Conservation (phyloP, 2,797 vertebrate species). For the Sylvia borin region DNA sequence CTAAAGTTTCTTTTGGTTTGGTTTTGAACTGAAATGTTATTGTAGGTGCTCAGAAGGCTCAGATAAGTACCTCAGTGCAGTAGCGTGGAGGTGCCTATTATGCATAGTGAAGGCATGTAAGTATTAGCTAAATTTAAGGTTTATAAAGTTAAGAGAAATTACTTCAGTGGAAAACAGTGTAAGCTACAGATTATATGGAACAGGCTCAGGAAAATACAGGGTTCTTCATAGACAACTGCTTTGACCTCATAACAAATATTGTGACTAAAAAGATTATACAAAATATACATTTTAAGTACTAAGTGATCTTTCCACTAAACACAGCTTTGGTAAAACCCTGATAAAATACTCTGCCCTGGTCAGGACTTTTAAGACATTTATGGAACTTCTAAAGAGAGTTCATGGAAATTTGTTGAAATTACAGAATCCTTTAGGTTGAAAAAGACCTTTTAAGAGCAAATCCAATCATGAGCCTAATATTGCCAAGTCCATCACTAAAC, state of each 20-base stretch:
- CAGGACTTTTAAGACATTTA: background rate
- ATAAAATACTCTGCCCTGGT: background rate
- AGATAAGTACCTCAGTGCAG: background rate
- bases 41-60: background rate
- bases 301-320: background rate
- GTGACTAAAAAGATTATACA: background rate
- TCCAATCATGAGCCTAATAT: background rate
- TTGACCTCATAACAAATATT: background rate
- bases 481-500: background rate
- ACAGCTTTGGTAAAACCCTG: background rate
- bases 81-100: background rate
- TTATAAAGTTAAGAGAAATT: background rate
- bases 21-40: background rate
- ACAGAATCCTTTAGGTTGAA: background rate
- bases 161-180: background rate
- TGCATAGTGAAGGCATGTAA: accelerated
- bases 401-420: background rate
- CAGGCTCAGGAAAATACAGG: background rate
- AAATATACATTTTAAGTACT: background rate
- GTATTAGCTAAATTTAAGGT: background rate
- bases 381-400: background rate
- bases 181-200: background rate
- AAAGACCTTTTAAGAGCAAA: background rate
- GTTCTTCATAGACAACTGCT: background rate
- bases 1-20: background rate